Base-by-base conservation (phyloP, 1,140 invertebrate species). In the Cydia strobilella region DNA sequence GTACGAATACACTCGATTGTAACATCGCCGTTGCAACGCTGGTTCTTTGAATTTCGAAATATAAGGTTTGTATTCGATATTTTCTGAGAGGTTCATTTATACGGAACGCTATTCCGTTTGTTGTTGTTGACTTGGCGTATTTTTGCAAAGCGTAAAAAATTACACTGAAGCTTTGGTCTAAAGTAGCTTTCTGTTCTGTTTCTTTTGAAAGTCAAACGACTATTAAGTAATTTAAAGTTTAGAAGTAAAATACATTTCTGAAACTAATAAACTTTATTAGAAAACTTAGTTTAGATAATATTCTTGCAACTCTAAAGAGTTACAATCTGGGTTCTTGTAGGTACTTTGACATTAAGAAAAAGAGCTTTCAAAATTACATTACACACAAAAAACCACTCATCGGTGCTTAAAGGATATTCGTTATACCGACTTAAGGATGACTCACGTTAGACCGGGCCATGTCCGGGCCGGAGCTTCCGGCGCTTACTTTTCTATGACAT, bases 51-150 rank as follows among this genome's bases (percentile, higher is more conserved):
- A 69, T 69, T 69, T 31, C 27, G 65, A 69, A 31, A 69, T 69
- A 69, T 69, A 69, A 69, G n/a, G 27, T 69, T 69, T 69, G 65
- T 69, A 35, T 69, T 69, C 27, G 65, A 69, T 39, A 69, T 69
- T 69, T 69, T 69, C 65, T 39, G 31, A 31, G 27, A 35, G 65
- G 27, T 69, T 42, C 65, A 69, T 69, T 69, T 69, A 35, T 23
- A 59, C 54, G 48, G 48, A 51, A 59, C 54, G 20, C 54, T 59
- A 59, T 59, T 59, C 54, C 18, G 54, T 59, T 59, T 59, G 54
- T 59, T 54, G 51, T 54, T 54, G 54, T 59, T 59, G 54, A 59
- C 54, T 59, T 59, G 54, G 54, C 54, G 54, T 59, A 20, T 59
- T 59, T 59, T 59, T 59, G 18, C 3, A 59, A 59, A 59, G 10